phyloP scores from a whole-genome alignment of 2,113 vertebrate genomes.

The Rhinoptilus africanus region DNA sequence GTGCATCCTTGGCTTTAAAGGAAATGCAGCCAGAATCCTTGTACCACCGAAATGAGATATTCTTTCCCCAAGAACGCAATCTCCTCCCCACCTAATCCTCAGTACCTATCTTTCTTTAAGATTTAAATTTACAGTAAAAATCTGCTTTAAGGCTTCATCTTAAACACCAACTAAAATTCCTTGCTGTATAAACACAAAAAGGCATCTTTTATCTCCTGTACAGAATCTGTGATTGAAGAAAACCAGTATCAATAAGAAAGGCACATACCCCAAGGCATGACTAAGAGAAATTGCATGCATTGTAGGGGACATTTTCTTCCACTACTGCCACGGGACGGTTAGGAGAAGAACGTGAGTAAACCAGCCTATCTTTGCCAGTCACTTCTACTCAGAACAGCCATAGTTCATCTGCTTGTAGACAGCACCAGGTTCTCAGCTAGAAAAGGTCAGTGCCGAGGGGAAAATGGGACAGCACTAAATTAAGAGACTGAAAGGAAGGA shows the following conservation, averaged over 20 bases:
- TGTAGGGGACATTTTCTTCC: not conserved
- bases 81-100: not conserved
- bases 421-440: not conserved
- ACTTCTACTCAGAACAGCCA: not conserved
- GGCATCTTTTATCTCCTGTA: not conserved
- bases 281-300: not conserved
- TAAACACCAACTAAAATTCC: not conserved
- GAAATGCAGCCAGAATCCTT: not conserved
- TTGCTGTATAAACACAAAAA: not conserved
- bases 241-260: not conserved
- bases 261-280: not conserved
- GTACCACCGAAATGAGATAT: not conserved
- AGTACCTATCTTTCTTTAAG: not conserved
- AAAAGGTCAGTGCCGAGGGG: conserved; percentile 40
- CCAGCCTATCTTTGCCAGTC: not conserved
- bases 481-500: not conserved
- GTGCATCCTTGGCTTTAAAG: not conserved
- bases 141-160: not conserved
- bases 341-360: not conserved
- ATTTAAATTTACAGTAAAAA: not conserved
- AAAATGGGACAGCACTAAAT: not conserved
- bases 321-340: not conserved
- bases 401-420: not conserved
- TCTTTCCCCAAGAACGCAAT: not conserved
- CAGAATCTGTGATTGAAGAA: not conserved